Evolutionary conservation across 2,888 invertebrate species (phyloP), one percentile per base, ranked within the genome.

Genomic region (Sipha maydis): DNA sequence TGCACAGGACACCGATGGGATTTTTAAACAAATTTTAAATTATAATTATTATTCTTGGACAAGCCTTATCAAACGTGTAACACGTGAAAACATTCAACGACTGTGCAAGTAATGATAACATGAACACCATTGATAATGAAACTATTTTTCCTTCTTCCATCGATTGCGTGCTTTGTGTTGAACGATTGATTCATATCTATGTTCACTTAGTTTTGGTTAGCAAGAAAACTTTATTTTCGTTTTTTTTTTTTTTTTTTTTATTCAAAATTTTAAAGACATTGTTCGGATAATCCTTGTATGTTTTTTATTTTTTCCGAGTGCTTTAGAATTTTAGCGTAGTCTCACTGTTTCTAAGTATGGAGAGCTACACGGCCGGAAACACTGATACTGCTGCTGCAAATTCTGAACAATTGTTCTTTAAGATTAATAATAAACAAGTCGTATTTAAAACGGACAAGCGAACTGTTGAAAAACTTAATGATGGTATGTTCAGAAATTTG

Each of bases 391-490:
- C 48, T 48, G 48, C 14, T 11, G 11, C 14, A 2, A 67, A 25
- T 31, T 61, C 61, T 41, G 88, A 88, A 82, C 75, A 48, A 75
- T 9, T 88, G 48, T 88, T 61, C 19, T 88, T 88, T 67, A 88
- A 76, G 75, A 88, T 88, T 25, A 88, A 88, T 48, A 88, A 88
- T 25, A 88, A 21, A 88, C 90, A 90, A 86, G 83, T 90, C 8
- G 38, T 89, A 28, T 89, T 90, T 84, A 89, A 89, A 78, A 90
- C 90, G 14, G 89, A 90, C 69, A 79, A 85, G 67, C 85, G 83
- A 83, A 90, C 90, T 69, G 90, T 85, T 34, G 84, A 86, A n/a
- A 90, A 90, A 78, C 76, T 90, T 48, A 82, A 90, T 19, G 84
- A 89, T 25, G 90, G 90, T 90, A 89, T 21, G 88, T 90, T 69